phyloP scores from a whole-genome alignment of 2,888 invertebrate species.

The Metellina segmentata region DNA sequence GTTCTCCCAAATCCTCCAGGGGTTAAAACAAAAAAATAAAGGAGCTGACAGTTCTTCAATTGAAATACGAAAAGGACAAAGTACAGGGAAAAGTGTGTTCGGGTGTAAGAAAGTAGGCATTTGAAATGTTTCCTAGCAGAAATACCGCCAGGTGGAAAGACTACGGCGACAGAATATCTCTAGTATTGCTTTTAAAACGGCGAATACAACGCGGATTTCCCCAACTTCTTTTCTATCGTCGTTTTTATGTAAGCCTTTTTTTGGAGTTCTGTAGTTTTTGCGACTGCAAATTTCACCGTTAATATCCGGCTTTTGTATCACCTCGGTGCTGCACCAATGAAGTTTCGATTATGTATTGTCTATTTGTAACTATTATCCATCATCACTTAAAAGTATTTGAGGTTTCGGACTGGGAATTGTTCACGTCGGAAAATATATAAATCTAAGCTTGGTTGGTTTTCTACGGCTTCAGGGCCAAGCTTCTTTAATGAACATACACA shows the following conservation, averaged over 20 bases:
- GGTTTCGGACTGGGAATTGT: too few species aligned
- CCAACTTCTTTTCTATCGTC: background rate
- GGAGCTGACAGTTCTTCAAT: constrained; percentile 49
- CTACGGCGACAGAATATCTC: constrained; percentile 27
- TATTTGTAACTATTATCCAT: too few species aligned
- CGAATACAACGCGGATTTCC: constrained; percentile 27
- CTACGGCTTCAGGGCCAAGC: too few species aligned
- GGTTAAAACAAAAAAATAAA: constrained; percentile 27
- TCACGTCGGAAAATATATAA: too few species aligned
- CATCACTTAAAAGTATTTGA: too few species aligned
- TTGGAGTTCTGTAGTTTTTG: background rate
- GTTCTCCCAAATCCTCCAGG: background rate
- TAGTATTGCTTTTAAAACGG: constrained; percentile 62
- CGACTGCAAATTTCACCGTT: background rate
- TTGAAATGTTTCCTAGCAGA: constrained; percentile 46
- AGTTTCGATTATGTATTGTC: background rate
- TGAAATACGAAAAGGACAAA: constrained; percentile 11
- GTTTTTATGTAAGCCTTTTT: constrained; percentile 9
- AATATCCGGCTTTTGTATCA: constrained; percentile 8
- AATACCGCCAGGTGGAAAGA: constrained; percentile 17
- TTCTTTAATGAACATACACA: too few species aligned
- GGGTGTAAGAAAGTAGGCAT: constrained; percentile 15
- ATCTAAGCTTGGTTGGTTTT: too few species aligned
- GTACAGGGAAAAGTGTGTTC: constrained; percentile 7
- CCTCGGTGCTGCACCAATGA: background rate